Base-by-base conservation (phyloP, 2,113 vertebrate species). In the Rhombomys opimus region DNA sequence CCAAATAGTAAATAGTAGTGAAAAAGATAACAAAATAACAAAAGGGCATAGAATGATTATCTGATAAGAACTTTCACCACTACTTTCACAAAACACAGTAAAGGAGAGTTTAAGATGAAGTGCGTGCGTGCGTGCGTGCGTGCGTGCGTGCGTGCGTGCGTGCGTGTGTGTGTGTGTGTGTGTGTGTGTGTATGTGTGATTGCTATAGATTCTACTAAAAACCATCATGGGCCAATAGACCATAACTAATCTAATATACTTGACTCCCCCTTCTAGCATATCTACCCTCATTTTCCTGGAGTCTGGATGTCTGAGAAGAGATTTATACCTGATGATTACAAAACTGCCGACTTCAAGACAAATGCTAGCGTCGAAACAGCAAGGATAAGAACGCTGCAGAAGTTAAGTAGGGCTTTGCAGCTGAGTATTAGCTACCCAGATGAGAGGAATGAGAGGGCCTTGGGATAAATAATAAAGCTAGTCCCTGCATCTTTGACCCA, bases 221-320 rank as follows among this genome's bases (percentile, higher is more conserved):
- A 90, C 46, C 46, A 70, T 0, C 75, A 8, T 13, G 15, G 5
- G 76, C 17, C 27, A 75, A n/a, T 35, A 92, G 38, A 81, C 17
- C 15, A 68, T 54, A 87, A 94, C 67, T 72, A 61, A 65, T 87
- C 87, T 57, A 81, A 70, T 78, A 67, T 87, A 77, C 35, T 92
- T 30, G 54, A 5, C 6, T 15, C 75, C 22, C 95, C 54, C 15
- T 87, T 65, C 13, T 67, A 30, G 2, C 5, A 75, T 63, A 89
- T 35, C 30, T 68, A 63, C 14, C 67, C 54, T 68, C 73, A 35
- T 89, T 95, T 89, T 85, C 90, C 25, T 85, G 27, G 81, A 20
- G 22, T 30, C n/a, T 67, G 84, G 20, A 52, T 88, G 32, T 30
- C 77, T 68, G 1, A n/a, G 1, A 90, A 27, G 72, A 84, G 30